These are phyloP conservation scores for Amiota mariae DNA, from an alignment of 2,888 invertebrate genomes.

Conservation along the genomic window DNA sequence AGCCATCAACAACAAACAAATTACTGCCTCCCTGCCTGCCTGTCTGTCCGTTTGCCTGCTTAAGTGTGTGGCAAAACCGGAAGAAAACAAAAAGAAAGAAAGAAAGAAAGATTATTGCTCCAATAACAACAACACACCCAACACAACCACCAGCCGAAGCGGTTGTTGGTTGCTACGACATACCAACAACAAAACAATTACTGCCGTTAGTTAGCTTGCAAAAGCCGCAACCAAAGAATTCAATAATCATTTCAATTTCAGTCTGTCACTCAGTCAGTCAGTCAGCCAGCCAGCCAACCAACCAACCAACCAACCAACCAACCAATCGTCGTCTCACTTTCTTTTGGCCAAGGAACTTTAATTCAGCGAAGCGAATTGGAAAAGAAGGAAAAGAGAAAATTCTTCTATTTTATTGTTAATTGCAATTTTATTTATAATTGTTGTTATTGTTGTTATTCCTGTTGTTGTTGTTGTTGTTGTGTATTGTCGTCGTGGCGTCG, in stretches of 20 bases:
- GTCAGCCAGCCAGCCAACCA: too few relatives aligned
- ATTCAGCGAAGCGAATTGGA: too few relatives aligned
- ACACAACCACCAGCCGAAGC: constrained; percentile 19
- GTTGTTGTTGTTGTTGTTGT: constrained; percentile 21
- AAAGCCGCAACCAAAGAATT: neutral
- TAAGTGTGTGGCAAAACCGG: neutral
- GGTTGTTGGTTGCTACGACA: constrained; percentile 7
- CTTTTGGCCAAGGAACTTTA: too few relatives aligned
- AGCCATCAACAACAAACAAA: constrained; percentile 1
- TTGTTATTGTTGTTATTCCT: neutral
- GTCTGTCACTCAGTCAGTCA: too few relatives aligned
- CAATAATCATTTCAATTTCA: too few relatives aligned
- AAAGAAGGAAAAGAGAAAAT: too few relatives aligned
- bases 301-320: too few relatives aligned
- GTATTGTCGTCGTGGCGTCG: constrained; percentile 33
- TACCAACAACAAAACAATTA: constrained; percentile 29
- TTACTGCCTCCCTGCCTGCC: neutral
- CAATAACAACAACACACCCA: constrained; percentile 16
- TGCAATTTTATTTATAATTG: constrained; percentile 16
- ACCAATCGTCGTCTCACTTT: too few relatives aligned
- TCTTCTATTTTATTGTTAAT: neutral
- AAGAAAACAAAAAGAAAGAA: constrained; percentile 32
- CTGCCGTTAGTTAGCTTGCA: constrained; percentile 31
- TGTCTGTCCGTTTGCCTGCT: neutral
- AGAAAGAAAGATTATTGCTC: constrained; percentile 44